Percentiles rank a stretch among this genome's conserved stretches.
Evolutionary conservation across 2,888 invertebrate species (phyloP).

Genomic region (Geophilus truncorum): DNA sequence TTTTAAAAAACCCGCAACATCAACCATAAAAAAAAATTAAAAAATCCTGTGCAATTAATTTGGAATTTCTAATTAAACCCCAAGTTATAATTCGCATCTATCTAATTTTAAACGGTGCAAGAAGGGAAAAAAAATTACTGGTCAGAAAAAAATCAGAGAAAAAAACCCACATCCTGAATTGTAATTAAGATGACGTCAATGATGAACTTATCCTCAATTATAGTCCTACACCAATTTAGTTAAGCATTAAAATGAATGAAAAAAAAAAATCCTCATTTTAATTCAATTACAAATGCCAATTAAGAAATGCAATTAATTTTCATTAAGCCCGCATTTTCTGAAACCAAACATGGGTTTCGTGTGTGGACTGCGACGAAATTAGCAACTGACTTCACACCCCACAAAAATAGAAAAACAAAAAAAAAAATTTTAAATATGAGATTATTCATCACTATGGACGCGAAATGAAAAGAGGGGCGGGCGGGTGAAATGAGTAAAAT

Average conservation of each 20-base stretch:
- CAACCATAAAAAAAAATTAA: too few species aligned
- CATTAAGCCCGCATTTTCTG: neutral
- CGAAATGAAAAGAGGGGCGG: neutral
- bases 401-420: neutral
- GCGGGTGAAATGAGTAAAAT: neutral
- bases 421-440: neutral
- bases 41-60: neutral
- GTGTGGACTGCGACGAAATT: neutral
- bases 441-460: constrained; percentile 6
- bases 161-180: neutral
- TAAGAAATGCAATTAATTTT: neutral
- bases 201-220: neutral
- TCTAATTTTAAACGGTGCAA: neutral
- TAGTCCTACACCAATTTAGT: neutral
- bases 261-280: neutral
- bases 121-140: neutral
- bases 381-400: constrained; percentile 11
- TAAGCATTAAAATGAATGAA: neutral
- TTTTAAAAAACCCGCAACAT: too few species aligned
- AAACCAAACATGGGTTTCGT: neutral
- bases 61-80: neutral
- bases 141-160: neutral
- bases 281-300: neutral
- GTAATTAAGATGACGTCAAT: constrained; percentile 16
- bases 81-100: neutral